A percentile compares a stretch with the other conserved stretches of the same genome.
Evolutionary conservation across 2,888 invertebrate species (phyloP).

Genomic region (Mythimna impura): DNA sequence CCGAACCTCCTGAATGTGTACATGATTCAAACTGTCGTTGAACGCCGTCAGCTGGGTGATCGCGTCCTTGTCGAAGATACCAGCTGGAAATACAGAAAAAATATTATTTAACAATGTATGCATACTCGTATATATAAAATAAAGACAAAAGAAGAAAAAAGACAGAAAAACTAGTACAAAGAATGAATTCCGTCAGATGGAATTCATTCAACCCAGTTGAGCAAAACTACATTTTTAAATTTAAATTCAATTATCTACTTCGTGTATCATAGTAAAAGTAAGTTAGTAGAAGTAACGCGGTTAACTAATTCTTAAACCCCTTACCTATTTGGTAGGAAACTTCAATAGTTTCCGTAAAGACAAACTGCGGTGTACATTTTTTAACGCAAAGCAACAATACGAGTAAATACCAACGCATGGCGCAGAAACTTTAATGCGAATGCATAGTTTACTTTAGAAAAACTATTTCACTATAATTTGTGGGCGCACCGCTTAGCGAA

Average conservation of each 20-base stretch:
- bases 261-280: neutral
- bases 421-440: slow-evolving; percentile 52
- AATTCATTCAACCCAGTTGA: neutral
- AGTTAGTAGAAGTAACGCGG: neutral
- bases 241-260: neutral
- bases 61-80: slow-evolving; percentile 77
- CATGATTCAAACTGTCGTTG: slow-evolving; percentile 79
- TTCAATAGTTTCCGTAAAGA: slow-evolving; percentile 66
- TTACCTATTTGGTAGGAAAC: slow-evolving; percentile 81
- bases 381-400: slow-evolving; percentile 64
- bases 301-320: slow-evolving; percentile 30
- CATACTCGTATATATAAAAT: too few species aligned
- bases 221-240: neutral
- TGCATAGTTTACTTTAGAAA: slow-evolving; percentile 49
- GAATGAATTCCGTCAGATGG: slow-evolving; percentile 8
- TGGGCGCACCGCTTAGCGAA: slow-evolving; percentile 63
- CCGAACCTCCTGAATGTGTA: slow-evolving; percentile 68
- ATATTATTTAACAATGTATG: too few species aligned
- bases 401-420: slow-evolving; percentile 69
- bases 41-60: slow-evolving; percentile 77
- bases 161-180: too few species aligned
- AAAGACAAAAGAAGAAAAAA: too few species aligned
- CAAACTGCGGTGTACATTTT: slow-evolving; percentile 71
- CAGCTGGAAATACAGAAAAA: slow-evolving; percentile 68
- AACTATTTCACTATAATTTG: slow-evolving; percentile 55